A percentile compares a stretch with the other conserved stretches of the same genome.
Conservation (phyloP, 1,140 invertebrate genomes). For the Pseudachorutes palmiensis region DNA sequence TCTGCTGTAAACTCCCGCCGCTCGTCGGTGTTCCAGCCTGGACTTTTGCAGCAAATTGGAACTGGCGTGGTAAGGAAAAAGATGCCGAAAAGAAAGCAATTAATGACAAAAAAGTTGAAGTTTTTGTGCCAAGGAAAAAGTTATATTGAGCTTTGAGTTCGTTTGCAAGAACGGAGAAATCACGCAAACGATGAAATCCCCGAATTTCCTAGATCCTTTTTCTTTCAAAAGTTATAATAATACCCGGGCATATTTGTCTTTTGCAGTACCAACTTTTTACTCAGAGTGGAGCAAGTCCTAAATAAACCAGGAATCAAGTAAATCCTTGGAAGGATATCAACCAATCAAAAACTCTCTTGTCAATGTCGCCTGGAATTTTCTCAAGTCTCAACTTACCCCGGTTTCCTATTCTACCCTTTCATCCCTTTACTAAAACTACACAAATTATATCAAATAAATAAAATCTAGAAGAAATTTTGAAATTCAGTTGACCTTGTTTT, state of each 20-base stretch:
- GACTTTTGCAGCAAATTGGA: conserved; percentile 5
- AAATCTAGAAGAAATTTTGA: no score
- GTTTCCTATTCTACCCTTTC: no score
- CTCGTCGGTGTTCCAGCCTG: background rate
- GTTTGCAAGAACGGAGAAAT: background rate
- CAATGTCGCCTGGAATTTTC: no score
- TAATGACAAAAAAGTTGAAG: background rate
- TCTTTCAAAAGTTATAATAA: no score
- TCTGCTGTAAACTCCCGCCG: conserved; percentile 3
- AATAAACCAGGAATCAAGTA: no score
- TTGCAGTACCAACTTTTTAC: conserved; percentile 1
- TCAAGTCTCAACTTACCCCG: no score
- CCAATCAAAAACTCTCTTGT: no score
- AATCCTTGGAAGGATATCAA: no score
- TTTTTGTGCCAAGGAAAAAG: background rate
- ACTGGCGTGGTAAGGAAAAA: conserved; percentile 7
- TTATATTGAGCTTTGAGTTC: background rate
- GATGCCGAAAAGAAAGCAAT: background rate
- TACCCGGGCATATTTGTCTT: background rate
- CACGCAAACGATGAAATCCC: background rate
- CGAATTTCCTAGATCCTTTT: no score
- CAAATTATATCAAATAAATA: no score
- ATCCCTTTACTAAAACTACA: no score
- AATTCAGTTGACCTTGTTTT: no score
- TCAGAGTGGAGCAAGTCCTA: conserved; percentile 4